phyloP scores from a whole-genome alignment of 2,888 invertebrate genomes.

The Chloromyia formosa region DNA sequence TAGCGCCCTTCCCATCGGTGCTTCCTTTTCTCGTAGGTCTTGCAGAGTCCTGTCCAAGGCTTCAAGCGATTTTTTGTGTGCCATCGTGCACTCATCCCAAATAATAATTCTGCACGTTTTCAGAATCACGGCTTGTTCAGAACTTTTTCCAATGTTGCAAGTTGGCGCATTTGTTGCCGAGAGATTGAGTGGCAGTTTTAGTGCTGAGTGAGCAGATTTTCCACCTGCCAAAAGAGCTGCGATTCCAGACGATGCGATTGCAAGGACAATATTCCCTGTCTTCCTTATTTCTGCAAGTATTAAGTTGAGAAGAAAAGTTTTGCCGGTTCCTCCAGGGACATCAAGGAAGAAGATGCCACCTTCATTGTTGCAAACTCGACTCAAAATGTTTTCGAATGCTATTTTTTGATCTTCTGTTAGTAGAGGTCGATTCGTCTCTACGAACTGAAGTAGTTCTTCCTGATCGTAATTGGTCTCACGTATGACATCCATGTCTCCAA shows the following conservation, averaged over 20 bases:
- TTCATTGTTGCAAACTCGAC: slow-evolving; percentile 38
- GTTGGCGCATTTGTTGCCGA: slow-evolving; percentile 53
- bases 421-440: slow-evolving; percentile 46
- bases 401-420: slow-evolving; percentile 42
- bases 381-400: slow-evolving; percentile 32
- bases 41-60: slow-evolving; percentile 53
- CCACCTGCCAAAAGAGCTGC: slow-evolving; percentile 53
- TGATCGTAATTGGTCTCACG: slow-evolving; percentile 51
- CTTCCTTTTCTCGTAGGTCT: slow-evolving; percentile 50
- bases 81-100: slow-evolving; percentile 55
- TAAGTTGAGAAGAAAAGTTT: slow-evolving; percentile 47
- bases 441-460: slow-evolving; percentile 43
- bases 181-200: slow-evolving; percentile 52
- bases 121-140: slow-evolving; percentile 55
- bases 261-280: slow-evolving; percentile 48
- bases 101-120: slow-evolving; percentile 54
- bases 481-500: slow-evolving; percentile 50
- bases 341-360: slow-evolving; percentile 46
- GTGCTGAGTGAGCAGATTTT: slow-evolving; percentile 51
- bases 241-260: slow-evolving; percentile 51
- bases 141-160: slow-evolving; percentile 55
- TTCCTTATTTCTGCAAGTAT: slow-evolving; percentile 44
- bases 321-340: slow-evolving; percentile 46
- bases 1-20: slow-evolving; percentile 49
- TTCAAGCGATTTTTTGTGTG: slow-evolving; percentile 54